Conservation (phyloP, 2,113 vertebrate genomes). For the Mirza zaza region DNA sequence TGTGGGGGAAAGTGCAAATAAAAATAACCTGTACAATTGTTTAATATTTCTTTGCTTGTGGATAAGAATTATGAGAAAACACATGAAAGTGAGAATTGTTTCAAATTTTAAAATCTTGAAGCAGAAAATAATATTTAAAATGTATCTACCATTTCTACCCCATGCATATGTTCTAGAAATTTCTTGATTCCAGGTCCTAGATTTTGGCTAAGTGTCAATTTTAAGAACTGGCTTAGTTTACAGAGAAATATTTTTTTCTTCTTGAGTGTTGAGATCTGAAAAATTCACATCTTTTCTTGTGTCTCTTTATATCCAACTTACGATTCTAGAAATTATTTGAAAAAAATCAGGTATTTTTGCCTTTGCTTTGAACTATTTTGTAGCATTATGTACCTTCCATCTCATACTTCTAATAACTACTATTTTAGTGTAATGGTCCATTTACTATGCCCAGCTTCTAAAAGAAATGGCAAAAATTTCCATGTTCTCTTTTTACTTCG, state of each 20-base stretch:
- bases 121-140: neutral
- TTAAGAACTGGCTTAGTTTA: neutral
- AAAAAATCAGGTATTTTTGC: neutral
- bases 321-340: neutral
- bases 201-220: neutral
- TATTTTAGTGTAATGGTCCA: slow-evolving; percentile 11
- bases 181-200: neutral
- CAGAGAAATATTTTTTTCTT: neutral
- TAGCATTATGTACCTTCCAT: neutral
- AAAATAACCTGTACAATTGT: neutral
- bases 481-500: neutral
- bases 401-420: neutral
- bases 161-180: neutral
- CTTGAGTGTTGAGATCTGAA: slow-evolving; percentile 25
- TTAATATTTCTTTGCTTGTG: neutral
- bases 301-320: slow-evolving; percentile 1
- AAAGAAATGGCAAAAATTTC: slow-evolving; percentile 42
- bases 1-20: neutral
- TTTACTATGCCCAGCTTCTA: neutral
- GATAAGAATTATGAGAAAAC: neutral
- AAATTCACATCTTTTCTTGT: neutral
- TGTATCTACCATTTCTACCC: too few species aligned
- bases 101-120: neutral
- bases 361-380: slow-evolving; percentile 35
- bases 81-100: neutral